phyloP scores from a whole-genome alignment of 2,797 vertebrate species.

The Podarcis siculus region DNA sequence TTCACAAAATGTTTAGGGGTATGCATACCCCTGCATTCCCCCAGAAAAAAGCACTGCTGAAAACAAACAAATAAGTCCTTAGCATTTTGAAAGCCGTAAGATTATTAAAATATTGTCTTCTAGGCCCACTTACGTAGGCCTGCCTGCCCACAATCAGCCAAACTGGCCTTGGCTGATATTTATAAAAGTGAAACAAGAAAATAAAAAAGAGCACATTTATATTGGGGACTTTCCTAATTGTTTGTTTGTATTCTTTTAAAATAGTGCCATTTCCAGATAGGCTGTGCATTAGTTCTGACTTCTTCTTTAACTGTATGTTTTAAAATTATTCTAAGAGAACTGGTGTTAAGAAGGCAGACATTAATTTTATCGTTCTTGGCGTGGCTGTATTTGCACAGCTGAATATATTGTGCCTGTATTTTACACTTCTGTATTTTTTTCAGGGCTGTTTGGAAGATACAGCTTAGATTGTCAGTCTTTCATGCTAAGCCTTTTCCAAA shows the following conservation, averaged over 20 bases:
- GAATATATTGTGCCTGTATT: background rate
- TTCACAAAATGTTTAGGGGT: too few species aligned
- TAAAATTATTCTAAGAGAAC: constrained; percentile 44
- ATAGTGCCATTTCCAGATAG: too few species aligned
- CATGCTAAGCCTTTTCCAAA: background rate
- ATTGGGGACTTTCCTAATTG: background rate
- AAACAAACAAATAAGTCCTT: background rate
- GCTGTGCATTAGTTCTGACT: background rate
- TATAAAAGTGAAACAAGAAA: background rate
- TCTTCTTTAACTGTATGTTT: constrained; percentile 63
- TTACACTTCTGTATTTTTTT: background rate
- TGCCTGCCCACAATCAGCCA: background rate
- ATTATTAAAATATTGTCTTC: background rate
- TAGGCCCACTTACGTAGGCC: background rate
- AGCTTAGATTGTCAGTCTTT: background rate
- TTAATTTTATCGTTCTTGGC: background rate
- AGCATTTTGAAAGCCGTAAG: background rate
- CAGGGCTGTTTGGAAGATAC: background rate
- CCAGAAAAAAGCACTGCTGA: too few species aligned
- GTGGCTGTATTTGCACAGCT: too few species aligned
- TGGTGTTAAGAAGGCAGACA: background rate
- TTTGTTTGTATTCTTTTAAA: background rate
- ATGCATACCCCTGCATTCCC: too few species aligned
- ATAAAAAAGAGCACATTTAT: background rate
- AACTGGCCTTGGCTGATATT: background rate